Base-by-base conservation (phyloP, 1,140 invertebrate genomes). In the Philotrypesis tridentata region DNA sequence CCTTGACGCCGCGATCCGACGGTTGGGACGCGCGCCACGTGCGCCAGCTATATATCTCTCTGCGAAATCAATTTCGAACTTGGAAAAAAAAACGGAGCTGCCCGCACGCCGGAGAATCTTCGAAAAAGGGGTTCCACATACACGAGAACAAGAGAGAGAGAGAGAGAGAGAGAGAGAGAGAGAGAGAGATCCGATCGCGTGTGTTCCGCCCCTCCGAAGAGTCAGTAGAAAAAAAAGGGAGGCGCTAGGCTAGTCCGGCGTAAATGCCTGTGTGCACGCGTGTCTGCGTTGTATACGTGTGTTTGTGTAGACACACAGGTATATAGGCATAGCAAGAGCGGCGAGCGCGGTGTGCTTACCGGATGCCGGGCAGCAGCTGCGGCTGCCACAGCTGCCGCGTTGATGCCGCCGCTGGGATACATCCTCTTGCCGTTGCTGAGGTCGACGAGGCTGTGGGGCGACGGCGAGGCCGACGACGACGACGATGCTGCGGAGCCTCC, bases 281-380 rank as follows among this genome's bases (percentile, higher is more conserved):
- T 48, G 14, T 6, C 17, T 55, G n/a, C 0, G 6, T 9, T 37
- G 33, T 37, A 37, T n/a, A n/a, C n/a, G n/a, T n/a, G n/a, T n/a
- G n/a, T n/a, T n/a, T n/a, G n/a, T n/a, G n/a, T n/a, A n/a, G n/a
- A n/a, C n/a, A n/a, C 40, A 43, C 17, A 43, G 37, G 40, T 43
- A 43, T 43, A 43, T 1, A 14, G 4, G 17, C 4, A n/a, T n/a
- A n/a, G n/a, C n/a, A n/a, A n/a, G n/a, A n/a, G n/a, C n/a, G n/a
- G n/a, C n/a, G n/a, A n/a, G n/a, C n/a, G n/a, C n/a, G n/a, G n/a
- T n/a, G 17, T 17, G 88, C 90, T 89, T 91, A 93, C 93, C 92
- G 93, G 93, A 90, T 94, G 93, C 85, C 93, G 90, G 48, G 93
- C 93, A 79, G 92, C 93, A 88, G 93, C 93, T 86, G 93, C 93